phyloP scores from a whole-genome alignment of 2,888 invertebrate genomes.

The Phrixothrix hirtus region DNA sequence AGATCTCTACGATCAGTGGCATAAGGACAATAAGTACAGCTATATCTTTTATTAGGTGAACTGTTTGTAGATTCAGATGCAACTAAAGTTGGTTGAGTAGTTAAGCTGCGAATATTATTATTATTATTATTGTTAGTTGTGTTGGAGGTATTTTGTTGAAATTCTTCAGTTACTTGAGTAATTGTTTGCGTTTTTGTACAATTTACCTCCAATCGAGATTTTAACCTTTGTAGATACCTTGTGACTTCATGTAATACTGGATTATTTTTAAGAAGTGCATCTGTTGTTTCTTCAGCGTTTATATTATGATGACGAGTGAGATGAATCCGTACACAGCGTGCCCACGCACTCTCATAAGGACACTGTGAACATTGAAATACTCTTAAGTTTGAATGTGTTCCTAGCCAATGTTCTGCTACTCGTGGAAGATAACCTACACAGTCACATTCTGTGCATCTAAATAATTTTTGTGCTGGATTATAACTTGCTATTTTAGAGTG shows the following conservation, averaged over 20 bases:
- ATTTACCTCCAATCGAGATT: slow-evolving; percentile 62
- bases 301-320: slow-evolving; percentile 73
- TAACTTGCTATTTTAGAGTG: slow-evolving; percentile 80
- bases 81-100: slow-evolving; percentile 15
- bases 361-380: slow-evolving; percentile 70
- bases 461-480: slow-evolving; percentile 74
- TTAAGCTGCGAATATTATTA: slow-evolving; percentile 19
- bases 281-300: slow-evolving; percentile 65
- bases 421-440: slow-evolving; percentile 74
- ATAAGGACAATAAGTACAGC: slow-evolving; percentile 86
- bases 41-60: slow-evolving; percentile 68
- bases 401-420: slow-evolving; percentile 78
- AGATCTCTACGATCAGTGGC: slow-evolving; percentile 89
- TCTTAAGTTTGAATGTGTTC: slow-evolving; percentile 69
- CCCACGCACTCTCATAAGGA: slow-evolving; percentile 77
- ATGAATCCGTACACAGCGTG: slow-evolving; percentile 73
- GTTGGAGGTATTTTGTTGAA: slow-evolving; percentile 30
- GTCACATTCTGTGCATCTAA: slow-evolving; percentile 76
- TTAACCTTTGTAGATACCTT: slow-evolving; percentile 69
- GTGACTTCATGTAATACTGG: slow-evolving; percentile 75
- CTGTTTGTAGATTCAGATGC: slow-evolving; percentile 22
- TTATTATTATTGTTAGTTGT: slow-evolving; percentile 22
- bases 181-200: slow-evolving; percentile 51
- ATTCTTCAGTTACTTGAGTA: slow-evolving; percentile 47
- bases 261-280: slow-evolving; percentile 69